Conservation (phyloP, 2,888 invertebrate genomes). For the Drosophila picticornis region DNA sequence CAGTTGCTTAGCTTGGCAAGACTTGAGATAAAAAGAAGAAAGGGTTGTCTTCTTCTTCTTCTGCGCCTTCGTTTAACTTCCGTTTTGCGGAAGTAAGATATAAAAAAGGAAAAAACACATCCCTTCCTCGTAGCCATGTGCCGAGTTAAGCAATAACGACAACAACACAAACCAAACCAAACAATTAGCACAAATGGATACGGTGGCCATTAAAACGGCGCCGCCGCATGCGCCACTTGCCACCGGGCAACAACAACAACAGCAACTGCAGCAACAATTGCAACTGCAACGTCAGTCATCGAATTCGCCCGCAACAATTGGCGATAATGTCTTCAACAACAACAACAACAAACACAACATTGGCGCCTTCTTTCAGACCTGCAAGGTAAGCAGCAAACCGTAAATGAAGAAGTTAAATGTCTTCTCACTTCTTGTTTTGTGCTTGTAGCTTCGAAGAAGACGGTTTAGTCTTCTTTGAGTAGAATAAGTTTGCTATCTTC, state of each 20-base stretch:
- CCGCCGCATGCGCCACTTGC: constrained; percentile 83
- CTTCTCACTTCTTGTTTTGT: neutral
- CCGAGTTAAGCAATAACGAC: constrained; percentile 22
- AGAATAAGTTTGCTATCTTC: neutral
- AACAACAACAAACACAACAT: constrained; percentile 59
- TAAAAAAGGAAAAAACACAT: neutral
- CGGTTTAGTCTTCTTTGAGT: neutral
- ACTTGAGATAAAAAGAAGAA: constrained; percentile 19
- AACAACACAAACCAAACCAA: constrained; percentile 15
- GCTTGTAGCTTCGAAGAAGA: neutral
- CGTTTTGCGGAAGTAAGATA: constrained; percentile 49
- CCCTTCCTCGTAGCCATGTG: constrained; percentile 38
- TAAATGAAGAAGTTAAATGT: neutral
- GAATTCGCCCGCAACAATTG: constrained; percentile 48
- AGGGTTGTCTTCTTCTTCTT: constrained; percentile 42
- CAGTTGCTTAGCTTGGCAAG: constrained; percentile 22
- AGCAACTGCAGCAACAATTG: constrained; percentile 51
- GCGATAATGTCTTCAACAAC: constrained; percentile 35
- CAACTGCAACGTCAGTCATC: constrained; percentile 49
- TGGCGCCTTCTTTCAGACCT: constrained; percentile 85
- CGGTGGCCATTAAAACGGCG: constrained; percentile 82
- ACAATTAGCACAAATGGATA: constrained; percentile 72
- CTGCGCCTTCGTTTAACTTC: constrained; percentile 1
- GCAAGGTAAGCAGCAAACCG: constrained; percentile 83
- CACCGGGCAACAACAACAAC: constrained; percentile 60